Evolutionary conservation across 2,113 vertebrate species (phyloP), one percentile per base, ranked within the genome.

Genomic region (Entelurus aequoreus): DNA sequence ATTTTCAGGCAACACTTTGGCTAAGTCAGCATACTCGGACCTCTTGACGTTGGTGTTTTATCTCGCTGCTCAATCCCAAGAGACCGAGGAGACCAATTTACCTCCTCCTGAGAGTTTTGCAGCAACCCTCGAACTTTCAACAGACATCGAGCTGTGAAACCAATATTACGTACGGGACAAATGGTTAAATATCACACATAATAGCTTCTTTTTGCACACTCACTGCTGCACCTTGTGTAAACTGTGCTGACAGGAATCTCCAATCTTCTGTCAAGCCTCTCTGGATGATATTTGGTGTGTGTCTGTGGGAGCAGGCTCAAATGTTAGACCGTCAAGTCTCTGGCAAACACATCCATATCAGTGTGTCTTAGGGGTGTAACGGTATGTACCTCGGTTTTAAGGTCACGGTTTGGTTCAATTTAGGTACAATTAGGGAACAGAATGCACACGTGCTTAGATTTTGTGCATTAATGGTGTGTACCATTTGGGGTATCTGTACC

Each of bases 1-100:
- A 70, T 65, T 85, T 84, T 71, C 65, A 50, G 68, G 56, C 44
- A 61, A 58, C 54, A 49, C 72, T 83, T 74, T 61, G 69, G 62
- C 56, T 76, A 2, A 63, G 51, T 72, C 19, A 4, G 49, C 67
- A 6, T 19, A 58, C 13, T 49, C 8, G 15, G 40, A 71, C 54
- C 63, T 75, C 63, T 57, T 42, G 21, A 36, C 48, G 48, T 21
- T 48, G 9, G 47, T 72, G 42, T 51, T 46, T 37, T 48, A 38
- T 51, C 47, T n/a, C 35, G 6, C 56, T 21, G 8, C 66, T 51
- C 57, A 48, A 60, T 72, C 59, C 54, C 14, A 54, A 15, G 48
- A 72, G 54, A 52, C 57, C 42, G 3, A 11, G 42, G 4, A 48
- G 12, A 52, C 48, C 53, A 61, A 48, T 47, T 71, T 8, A 6